Evolutionary conservation across 2,113 vertebrate genomes (phyloP).

Genomic region (Eulacestoma nigropectus): DNA sequence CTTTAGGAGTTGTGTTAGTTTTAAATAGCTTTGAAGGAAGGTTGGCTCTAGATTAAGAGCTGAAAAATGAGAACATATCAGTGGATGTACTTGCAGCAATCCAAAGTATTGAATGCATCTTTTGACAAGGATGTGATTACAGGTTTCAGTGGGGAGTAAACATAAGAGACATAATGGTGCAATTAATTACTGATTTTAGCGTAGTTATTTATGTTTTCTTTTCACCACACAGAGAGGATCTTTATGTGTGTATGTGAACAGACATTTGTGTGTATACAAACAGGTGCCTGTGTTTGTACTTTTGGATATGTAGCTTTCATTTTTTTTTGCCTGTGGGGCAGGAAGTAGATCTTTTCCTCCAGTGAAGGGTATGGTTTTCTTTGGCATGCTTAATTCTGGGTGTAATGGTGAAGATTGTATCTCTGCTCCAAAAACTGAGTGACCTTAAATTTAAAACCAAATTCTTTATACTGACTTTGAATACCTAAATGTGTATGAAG

Average conservation of each 20-base stretch:
- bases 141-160: neutral
- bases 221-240: neutral
- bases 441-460: neutral
- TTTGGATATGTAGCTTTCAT: neutral
- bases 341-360: neutral
- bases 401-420: neutral
- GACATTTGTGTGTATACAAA: neutral
- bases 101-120: neutral
- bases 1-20: neutral
- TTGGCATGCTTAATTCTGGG: neutral
- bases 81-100: neutral
- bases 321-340: neutral
- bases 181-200: neutral
- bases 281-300: neutral
- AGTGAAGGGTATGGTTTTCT: neutral
- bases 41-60: neutral
- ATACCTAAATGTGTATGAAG: neutral
- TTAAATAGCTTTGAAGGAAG: neutral
- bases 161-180: neutral
- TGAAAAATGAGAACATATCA: neutral
- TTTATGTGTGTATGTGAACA: neutral
- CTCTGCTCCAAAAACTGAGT: neutral
- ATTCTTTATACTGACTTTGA: neutral
- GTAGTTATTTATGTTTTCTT: neutral
- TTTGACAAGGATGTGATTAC: neutral